These are phyloP conservation scores for Cotesia congregata DNA, from an alignment of 2,888 invertebrate species.

Conservation along the genomic window DNA sequence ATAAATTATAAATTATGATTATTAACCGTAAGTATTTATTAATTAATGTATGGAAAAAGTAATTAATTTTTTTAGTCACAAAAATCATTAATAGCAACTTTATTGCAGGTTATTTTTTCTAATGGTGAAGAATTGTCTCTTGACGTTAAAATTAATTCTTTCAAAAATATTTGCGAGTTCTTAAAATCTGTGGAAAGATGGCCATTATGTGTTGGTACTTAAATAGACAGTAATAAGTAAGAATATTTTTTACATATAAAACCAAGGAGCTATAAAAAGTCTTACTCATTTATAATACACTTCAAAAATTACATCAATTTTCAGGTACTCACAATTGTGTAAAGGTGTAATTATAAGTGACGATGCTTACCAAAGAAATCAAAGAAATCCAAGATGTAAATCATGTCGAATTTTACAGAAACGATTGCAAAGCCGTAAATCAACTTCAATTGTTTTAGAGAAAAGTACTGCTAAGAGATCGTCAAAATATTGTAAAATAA, in stretches of 20 bases:
- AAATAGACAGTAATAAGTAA: conserved; percentile 14
- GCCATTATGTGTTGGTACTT: conserved; percentile 20
- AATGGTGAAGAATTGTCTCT: neutral
- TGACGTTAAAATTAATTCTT: conserved; percentile 8
- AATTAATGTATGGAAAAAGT: neutral
- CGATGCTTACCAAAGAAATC: no score
- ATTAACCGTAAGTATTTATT: no score
- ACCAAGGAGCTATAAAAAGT: no score
- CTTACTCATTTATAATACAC: no score
- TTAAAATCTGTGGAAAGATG: conserved; percentile 21
- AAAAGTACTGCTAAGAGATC: no score
- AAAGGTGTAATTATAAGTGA: no score
- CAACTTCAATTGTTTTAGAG: no score
- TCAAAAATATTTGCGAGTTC: neutral
- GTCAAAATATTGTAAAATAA: no score
- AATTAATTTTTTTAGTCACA: neutral
- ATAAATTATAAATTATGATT: no score
- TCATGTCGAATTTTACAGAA: conserved; percentile 15
- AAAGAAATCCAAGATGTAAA: conserved; percentile 13
- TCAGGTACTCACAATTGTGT: no score
- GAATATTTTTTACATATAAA: neutral
- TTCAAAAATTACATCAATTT: no score
- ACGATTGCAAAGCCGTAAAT: neutral
- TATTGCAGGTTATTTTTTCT: conserved; percentile 20
- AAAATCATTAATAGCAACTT: neutral